Conservation (phyloP, 1,140 invertebrate species). For the Carcinoscorpius rotundicauda region DNA sequence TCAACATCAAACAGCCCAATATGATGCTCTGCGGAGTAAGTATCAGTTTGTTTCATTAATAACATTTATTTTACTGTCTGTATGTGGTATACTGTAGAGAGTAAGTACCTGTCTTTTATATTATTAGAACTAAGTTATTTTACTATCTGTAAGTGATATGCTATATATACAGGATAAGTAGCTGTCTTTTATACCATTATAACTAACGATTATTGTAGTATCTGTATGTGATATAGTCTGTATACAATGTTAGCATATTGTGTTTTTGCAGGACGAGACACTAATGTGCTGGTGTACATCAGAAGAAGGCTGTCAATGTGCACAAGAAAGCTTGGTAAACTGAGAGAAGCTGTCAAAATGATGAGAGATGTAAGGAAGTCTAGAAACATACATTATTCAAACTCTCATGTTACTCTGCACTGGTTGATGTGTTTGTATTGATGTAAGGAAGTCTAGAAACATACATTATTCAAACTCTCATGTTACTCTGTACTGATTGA, state of each 20-base stretch:
- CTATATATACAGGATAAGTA: too few species aligned
- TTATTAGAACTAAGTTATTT: too few species aligned
- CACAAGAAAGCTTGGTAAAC: slow-evolving; percentile 70
- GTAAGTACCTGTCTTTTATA: neutral
- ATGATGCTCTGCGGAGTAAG: slow-evolving; percentile 66
- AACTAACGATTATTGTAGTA: too few species aligned
- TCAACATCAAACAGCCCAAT: slow-evolving; percentile 58
- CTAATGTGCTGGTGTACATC: slow-evolving; percentile 91
- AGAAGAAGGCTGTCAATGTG: slow-evolving; percentile 93
- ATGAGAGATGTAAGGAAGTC: slow-evolving; percentile 65
- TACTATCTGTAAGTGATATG: too few species aligned
- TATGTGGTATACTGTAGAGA: neutral
- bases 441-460: neutral
- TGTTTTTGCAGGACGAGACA: slow-evolving; percentile 52
- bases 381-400: too few species aligned
- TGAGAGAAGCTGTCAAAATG: slow-evolving; percentile 90
- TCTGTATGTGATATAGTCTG: too few species aligned
- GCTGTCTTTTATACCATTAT: too few species aligned
- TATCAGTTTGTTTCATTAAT: slow-evolving; percentile 5
- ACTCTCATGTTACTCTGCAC: too few species aligned
- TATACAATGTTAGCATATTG: too few species aligned
- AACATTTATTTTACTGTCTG: slow-evolving; percentile 11
- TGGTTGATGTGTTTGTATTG: neutral
- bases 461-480: too few species aligned
- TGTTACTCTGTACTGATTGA: too few species aligned